Conservation (phyloP, 2,113 vertebrate species). For the Corynorhinus townsendii region DNA sequence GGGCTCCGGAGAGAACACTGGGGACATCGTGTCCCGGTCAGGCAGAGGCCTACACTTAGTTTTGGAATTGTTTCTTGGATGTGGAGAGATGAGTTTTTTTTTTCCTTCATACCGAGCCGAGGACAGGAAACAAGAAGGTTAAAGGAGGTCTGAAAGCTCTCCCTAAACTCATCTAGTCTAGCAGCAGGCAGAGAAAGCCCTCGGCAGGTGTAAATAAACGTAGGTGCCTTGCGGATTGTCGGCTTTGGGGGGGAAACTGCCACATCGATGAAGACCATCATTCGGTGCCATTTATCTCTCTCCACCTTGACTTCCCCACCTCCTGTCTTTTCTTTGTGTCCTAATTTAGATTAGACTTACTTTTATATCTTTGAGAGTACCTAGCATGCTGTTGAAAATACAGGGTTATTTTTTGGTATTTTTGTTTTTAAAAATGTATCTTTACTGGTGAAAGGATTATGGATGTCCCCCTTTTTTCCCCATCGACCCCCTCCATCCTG, state of each 20-base stretch:
- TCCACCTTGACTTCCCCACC: conserved; percentile 3
- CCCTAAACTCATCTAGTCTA: conserved; percentile 39
- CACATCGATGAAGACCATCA: conserved; percentile 39
- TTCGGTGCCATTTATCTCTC: conserved; percentile 26
- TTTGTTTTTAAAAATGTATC: no score
- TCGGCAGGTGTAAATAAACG: conserved; percentile 57
- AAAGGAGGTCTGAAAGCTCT: conserved; percentile 46
- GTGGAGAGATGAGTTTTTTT: background rate
- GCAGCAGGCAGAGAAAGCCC: conserved; percentile 50
- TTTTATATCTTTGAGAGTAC: background rate
- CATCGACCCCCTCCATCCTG: no score
- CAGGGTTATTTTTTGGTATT: no score
- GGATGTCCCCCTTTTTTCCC: no score
- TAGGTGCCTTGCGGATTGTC: conserved; percentile 1
- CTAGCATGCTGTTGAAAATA: background rate
- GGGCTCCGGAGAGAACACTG: conserved; percentile 56
- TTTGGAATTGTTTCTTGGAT: conserved; percentile 71
- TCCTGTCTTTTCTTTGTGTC: background rate
- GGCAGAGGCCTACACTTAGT: conserved; percentile 63
- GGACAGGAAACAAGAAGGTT: conserved; percentile 55
- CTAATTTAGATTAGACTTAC: conserved; percentile 30
- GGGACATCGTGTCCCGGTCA: conserved; percentile 58
- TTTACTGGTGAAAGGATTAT: no score
- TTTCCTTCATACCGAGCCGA: conserved; percentile 50
- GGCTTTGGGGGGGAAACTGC: conserved; percentile 44